Evolutionary conservation across 1,140 invertebrate species (phyloP).

Genomic region (Cydia splendana): DNA sequence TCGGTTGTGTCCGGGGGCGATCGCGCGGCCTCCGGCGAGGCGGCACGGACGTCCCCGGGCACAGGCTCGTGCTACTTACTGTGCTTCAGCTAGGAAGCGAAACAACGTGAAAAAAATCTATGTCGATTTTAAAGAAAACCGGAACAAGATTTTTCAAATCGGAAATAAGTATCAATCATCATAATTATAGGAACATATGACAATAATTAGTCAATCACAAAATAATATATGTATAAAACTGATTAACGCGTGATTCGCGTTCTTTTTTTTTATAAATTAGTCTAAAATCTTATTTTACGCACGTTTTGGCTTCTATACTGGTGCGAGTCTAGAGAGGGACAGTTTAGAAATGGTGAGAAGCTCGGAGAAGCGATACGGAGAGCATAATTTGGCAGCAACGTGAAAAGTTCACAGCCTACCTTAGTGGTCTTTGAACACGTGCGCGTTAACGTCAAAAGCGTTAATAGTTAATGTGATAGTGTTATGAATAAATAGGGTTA

Average conservation of each 20-base stretch:
- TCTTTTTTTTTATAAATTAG: slow-evolving; percentile 68
- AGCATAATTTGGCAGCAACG: slow-evolving; percentile 20
- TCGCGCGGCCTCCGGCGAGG: slow-evolving; percentile 35
- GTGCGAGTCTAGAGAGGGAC: slow-evolving; percentile 73
- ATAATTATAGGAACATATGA: slow-evolving; percentile 78
- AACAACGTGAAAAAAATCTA: slow-evolving; percentile 68
- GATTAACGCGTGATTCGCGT: slow-evolving; percentile 70
- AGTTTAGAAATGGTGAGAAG: slow-evolving; percentile 56
- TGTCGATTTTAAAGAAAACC: slow-evolving; percentile 78
- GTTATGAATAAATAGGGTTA: slow-evolving; percentile 1
- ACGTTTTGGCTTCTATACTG: slow-evolving; percentile 74
- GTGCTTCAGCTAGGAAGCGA: slow-evolving; percentile 53
- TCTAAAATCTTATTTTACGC: slow-evolving; percentile 74
- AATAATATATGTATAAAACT: slow-evolving; percentile 71
- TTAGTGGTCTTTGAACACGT: neutral
- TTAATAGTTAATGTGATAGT: slow-evolving; percentile 11
- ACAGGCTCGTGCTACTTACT: slow-evolving; percentile 47
- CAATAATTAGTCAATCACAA: slow-evolving; percentile 79
- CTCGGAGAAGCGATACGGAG: slow-evolving; percentile 49
- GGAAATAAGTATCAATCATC: slow-evolving; percentile 61
- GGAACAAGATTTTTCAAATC: slow-evolving; percentile 70
- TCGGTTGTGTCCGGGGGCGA: slow-evolving; percentile 27
- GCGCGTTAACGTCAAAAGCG: slow-evolving; percentile 24
- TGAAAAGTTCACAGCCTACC: slow-evolving; percentile 29
- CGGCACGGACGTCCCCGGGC: slow-evolving; percentile 3